Percentiles rank a stretch among this genome's conserved stretches.
phyloP scores from a whole-genome alignment of 2,797 vertebrate genomes.

The Euthynnus affinis region DNA sequence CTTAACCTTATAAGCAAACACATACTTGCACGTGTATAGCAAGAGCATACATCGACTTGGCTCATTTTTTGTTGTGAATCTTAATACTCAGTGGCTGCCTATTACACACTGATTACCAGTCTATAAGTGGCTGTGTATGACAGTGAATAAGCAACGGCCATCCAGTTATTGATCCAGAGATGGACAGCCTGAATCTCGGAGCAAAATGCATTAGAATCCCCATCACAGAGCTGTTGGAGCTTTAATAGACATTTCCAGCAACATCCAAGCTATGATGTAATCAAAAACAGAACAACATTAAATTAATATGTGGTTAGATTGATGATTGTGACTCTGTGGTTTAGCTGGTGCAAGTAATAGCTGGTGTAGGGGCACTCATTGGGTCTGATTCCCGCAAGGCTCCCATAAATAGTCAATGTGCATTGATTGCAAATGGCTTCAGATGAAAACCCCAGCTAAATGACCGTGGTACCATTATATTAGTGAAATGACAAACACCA shows the following conservation, averaged over 20 bases:
- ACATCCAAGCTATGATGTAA: conserved; percentile 54
- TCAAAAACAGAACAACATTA: conserved; percentile 51
- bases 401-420: conserved; percentile 81
- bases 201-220: conserved; percentile 44
- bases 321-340: conserved; percentile 59
- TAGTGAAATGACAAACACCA: conserved; percentile 77
- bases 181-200: conserved; percentile 16
- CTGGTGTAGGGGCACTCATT: conserved; percentile 63
- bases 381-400: conserved; percentile 67
- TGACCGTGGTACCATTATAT: conserved; percentile 69
- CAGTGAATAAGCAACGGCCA: conserved; percentile 56
- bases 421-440: conserved; percentile 75
- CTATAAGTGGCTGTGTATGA: conserved; percentile 50
- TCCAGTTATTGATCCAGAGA: conserved; percentile 61
- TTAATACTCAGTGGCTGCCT: conserved; percentile 33
- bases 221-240: conserved; percentile 28
- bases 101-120: conserved; percentile 48
- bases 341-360: conserved; percentile 71
- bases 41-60: not conserved
- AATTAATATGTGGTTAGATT: conserved; percentile 65
- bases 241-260: conserved; percentile 61
- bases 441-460: conserved; percentile 71
- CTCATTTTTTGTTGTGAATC: conserved; percentile 1
- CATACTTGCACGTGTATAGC: conserved; percentile 12
- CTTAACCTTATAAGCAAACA: conserved; percentile 17